Percentiles rank a stretch among this genome's conserved stretches.
Conservation (phyloP, 2,113 vertebrate genomes). For the Lophotis ruficrista region DNA sequence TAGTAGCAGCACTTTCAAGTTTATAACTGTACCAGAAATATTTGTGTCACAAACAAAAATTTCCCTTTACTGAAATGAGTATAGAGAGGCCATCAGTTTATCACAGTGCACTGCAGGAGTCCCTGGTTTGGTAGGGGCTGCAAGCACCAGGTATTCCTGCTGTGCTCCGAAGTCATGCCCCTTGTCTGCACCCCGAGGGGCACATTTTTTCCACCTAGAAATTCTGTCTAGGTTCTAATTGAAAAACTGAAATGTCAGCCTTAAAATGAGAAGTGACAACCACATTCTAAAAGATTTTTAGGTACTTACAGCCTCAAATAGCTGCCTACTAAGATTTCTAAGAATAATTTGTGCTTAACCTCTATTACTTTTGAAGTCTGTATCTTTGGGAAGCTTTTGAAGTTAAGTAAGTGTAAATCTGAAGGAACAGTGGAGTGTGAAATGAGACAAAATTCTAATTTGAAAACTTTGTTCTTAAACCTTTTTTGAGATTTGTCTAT, state of each 20-base stretch:
- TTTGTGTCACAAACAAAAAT: not conserved
- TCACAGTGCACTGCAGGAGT: not conserved
- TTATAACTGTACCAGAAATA: not conserved
- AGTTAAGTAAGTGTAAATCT: not conserved
- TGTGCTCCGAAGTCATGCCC: not conserved
- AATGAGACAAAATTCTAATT: not conserved
- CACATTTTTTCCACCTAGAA: not conserved
- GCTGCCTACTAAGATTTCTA: not conserved
- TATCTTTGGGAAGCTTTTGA: not conserved
- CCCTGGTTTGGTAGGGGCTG: not conserved
- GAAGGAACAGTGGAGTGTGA: not conserved
- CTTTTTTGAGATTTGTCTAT: not conserved
- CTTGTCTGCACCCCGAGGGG: not conserved
- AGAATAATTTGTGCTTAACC: not conserved
- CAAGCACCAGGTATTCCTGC: not conserved
- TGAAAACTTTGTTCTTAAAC: not conserved
- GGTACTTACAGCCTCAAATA: not conserved
- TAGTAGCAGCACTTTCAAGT: not conserved
- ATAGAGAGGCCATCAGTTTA: not conserved
- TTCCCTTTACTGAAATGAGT: not conserved
- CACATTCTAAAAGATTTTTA: not conserved
- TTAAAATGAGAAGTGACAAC: not conserved
- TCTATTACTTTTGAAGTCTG: not conserved
- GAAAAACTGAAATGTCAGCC: not conserved
- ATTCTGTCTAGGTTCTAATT: not conserved